Conservation (phyloP, 35 echinoderm and acorn worm species). For the Ptychodera flava region DNA sequence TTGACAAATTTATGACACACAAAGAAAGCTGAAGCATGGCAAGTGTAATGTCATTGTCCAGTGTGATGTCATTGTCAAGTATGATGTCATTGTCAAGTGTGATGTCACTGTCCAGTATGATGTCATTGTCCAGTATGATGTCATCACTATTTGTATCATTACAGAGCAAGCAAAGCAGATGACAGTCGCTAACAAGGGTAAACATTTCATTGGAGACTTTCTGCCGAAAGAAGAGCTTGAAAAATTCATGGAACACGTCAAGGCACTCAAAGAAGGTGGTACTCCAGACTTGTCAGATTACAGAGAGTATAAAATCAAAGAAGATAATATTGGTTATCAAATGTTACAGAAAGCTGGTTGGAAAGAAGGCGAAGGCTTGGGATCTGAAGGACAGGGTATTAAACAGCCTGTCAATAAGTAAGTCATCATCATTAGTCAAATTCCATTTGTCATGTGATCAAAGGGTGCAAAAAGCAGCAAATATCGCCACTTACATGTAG, state of each 20-base stretch:
- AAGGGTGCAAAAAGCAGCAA: too few species aligned
- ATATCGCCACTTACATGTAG: too few species aligned
- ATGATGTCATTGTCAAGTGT: too few species aligned
- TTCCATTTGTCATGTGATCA: too few species aligned
- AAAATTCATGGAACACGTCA: slow-evolving; percentile 87
- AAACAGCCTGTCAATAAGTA: slow-evolving; percentile 84
- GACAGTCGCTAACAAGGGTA: slow-evolving; percentile 70
- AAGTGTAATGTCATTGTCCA: too few species aligned
- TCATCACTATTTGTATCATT: slow-evolving; percentile 10
- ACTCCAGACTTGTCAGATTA: slow-evolving; percentile 96
- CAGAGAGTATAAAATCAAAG: slow-evolving; percentile 89
- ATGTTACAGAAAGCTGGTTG: slow-evolving; percentile 96
- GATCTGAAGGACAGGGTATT: slow-evolving; percentile 70
- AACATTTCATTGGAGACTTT: slow-evolving; percentile 91
- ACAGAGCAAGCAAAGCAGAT: slow-evolving; percentile 72
- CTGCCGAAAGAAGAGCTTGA: slow-evolving; percentile 89
- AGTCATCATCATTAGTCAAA: too few species aligned
- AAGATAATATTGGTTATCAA: slow-evolving; percentile 97
- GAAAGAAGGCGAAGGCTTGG: slow-evolving; percentile 91
- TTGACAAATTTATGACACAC: too few species aligned
- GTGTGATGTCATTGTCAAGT: too few species aligned
- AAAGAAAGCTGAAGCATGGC: too few species aligned
- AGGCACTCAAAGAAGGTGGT: slow-evolving; percentile 78
- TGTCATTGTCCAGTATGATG: neutral
- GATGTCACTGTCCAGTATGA: too few species aligned